Evolutionary conservation across 2,113 vertebrate species (phyloP).

Genomic region (Micromys minutus): DNA sequence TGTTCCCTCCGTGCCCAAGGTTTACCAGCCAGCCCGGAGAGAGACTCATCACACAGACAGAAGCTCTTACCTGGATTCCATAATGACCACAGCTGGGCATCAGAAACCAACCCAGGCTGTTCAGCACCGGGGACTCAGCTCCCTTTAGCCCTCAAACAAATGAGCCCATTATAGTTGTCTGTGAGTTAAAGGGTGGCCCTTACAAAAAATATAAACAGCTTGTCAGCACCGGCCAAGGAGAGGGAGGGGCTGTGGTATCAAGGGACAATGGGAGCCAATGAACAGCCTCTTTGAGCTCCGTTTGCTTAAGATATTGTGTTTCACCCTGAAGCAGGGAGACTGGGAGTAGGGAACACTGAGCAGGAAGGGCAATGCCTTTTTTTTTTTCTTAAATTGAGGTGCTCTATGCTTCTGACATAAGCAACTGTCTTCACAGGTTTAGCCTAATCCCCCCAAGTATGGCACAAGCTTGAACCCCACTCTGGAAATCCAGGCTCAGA

Average conservation of each 20-base stretch:
- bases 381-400: neutral
- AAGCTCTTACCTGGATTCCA: slow-evolving; percentile 84
- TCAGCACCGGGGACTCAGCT: slow-evolving; percentile 55
- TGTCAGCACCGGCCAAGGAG: slow-evolving; percentile 85
- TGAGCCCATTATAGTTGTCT: slow-evolving; percentile 79
- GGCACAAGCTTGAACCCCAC: neutral
- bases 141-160: slow-evolving; percentile 76
- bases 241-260: slow-evolving; percentile 79
- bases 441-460: neutral
- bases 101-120: slow-evolving; percentile 58
- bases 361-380: neutral
- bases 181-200: slow-evolving; percentile 85
- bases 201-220: slow-evolving; percentile 85
- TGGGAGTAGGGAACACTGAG: neutral
- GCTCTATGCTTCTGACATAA: neutral
- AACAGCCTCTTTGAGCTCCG: slow-evolving; percentile 77
- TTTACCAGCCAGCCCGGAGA: slow-evolving; percentile 35
- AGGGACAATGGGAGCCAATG: slow-evolving; percentile 85
- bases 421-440: neutral
- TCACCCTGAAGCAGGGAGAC: slow-evolving; percentile 77
- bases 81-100: slow-evolving; percentile 45
- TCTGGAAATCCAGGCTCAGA: neutral
- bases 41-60: neutral
- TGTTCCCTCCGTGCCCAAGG: neutral
- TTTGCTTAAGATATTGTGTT: slow-evolving; percentile 83